Conservation (phyloP, 64 coral and sea anemone genomes). For the Stichodactyla mertensii region DNA sequence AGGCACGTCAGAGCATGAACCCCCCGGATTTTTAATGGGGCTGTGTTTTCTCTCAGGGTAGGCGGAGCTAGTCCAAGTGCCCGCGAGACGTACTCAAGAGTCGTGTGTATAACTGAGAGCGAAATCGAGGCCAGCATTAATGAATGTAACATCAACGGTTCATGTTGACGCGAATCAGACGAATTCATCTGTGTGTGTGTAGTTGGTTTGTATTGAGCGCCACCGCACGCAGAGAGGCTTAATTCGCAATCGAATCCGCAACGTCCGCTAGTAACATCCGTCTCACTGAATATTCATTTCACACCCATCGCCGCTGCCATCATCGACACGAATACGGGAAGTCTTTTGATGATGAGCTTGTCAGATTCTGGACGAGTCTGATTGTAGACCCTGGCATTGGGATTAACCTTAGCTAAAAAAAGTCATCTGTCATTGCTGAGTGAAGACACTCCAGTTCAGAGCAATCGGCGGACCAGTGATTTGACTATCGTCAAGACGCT, state of each 20-base stretch:
- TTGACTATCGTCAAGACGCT: background rate
- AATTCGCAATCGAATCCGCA: constrained; percentile 7
- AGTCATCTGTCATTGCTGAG: background rate
- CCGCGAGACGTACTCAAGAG: background rate
- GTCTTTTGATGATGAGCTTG: constrained; percentile 28
- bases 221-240: constrained; percentile 8
- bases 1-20: too few relatives aligned
- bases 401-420: constrained; percentile 26
- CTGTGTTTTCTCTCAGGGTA: background rate
- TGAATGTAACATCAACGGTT: background rate
- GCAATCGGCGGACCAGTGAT: background rate
- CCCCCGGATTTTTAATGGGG: background rate
- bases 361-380: constrained; percentile 22
- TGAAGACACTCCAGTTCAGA: background rate
- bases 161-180: background rate
- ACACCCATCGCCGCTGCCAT: background rate
- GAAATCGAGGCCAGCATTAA: background rate
- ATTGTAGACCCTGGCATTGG: constrained; percentile 22
- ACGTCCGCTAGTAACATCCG: constrained; percentile 11
- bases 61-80: background rate
- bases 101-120: constrained; percentile 2
- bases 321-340: background rate
- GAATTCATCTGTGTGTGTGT: background rate
- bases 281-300: constrained; percentile 5
- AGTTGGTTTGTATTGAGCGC: background rate